phyloP scores from a whole-genome alignment of 2,113 vertebrate genomes.

The Clupea harengus region DNA sequence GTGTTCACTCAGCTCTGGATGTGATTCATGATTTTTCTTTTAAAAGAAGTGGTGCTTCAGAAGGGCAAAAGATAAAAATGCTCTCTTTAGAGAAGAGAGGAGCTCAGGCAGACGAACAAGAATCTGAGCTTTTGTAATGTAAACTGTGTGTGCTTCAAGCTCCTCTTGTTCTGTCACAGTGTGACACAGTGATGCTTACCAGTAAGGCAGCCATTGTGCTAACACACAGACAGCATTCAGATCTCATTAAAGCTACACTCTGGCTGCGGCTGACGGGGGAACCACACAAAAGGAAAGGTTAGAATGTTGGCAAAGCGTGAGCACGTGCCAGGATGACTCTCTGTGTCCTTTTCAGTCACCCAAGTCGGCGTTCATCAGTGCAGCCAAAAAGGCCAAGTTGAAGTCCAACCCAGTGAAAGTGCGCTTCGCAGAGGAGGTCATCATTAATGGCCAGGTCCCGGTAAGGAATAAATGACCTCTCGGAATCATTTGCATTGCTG shows the following conservation, averaged over 20 bases:
- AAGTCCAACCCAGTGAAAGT: conserved; percentile 99
- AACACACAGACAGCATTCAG: background rate
- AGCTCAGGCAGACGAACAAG: background rate
- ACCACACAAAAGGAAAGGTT: background rate
- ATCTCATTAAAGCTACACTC: background rate
- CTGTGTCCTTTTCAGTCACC: conserved; percentile 80
- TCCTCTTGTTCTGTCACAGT: background rate
- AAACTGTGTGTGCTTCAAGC: background rate
- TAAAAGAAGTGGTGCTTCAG: background rate
- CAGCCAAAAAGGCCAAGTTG: conserved; percentile 98
- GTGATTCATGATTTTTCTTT: background rate
- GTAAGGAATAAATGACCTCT: conserved; percentile 73
- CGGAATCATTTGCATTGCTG: background rate
- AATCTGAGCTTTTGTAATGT: background rate
- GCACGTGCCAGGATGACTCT: conserved; percentile 24
- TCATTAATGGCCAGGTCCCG: conserved; percentile 95
- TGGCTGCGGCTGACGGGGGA: background rate
- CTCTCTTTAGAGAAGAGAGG: background rate
- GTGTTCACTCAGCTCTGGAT: background rate
- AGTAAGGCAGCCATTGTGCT: conserved; percentile 27
- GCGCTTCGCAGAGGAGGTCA: conserved; percentile 96
- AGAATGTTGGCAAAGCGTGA: background rate
- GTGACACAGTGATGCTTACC: background rate
- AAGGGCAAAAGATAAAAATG: background rate
- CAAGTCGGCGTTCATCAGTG: conserved; percentile 98